A percentile compares a stretch with the other conserved stretches of the same genome.
Conservation (phyloP, 1,140 invertebrate genomes). For the Brachionus plicatilis region DNA sequence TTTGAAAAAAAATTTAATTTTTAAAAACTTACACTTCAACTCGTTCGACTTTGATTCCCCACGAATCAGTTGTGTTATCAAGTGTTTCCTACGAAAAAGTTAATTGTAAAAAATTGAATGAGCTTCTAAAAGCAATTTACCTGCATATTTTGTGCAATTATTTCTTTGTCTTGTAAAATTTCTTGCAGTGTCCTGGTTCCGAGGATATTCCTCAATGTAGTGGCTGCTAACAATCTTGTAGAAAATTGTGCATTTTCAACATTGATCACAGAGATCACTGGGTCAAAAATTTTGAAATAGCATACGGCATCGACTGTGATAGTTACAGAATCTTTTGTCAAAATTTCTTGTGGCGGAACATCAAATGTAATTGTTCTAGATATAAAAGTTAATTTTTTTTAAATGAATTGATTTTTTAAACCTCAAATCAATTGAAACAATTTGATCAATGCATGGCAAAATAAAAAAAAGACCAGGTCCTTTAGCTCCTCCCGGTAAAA, state of each 20-base stretch:
- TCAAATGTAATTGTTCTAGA: conserved; percentile 40
- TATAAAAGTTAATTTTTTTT: not conserved
- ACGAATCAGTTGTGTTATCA: not conserved
- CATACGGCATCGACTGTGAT: conserved; percentile 38
- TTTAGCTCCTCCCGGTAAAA: not conserved
- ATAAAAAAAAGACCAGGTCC: conserved; percentile 43
- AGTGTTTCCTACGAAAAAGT: not conserved
- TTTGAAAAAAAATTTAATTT: not conserved
- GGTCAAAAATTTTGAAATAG: conserved; percentile 21
- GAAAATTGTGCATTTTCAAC: conserved; percentile 43
- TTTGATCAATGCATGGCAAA: conserved; percentile 41
- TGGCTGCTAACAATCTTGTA: conserved; percentile 42
- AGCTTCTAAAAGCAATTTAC: not conserved
- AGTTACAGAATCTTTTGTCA: conserved; percentile 42
- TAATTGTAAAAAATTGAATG: not conserved
- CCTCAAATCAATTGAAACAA: conserved; percentile 38
- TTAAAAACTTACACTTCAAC: not conserved
- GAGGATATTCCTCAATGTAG: conserved; percentile 42
- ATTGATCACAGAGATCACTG: conserved; percentile 33
- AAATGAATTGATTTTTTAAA: not conserved
- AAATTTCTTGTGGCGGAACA: conserved; percentile 38
- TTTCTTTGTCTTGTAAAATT: conserved; percentile 41
- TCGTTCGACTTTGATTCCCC: conserved; percentile 36
- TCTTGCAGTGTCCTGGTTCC: conserved; percentile 42
- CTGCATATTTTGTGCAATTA: conserved; percentile 33